These are phyloP conservation scores for Clarias laeviceps DNA, from an alignment of 2,797 vertebrate species.

Conservation along the genomic window DNA sequence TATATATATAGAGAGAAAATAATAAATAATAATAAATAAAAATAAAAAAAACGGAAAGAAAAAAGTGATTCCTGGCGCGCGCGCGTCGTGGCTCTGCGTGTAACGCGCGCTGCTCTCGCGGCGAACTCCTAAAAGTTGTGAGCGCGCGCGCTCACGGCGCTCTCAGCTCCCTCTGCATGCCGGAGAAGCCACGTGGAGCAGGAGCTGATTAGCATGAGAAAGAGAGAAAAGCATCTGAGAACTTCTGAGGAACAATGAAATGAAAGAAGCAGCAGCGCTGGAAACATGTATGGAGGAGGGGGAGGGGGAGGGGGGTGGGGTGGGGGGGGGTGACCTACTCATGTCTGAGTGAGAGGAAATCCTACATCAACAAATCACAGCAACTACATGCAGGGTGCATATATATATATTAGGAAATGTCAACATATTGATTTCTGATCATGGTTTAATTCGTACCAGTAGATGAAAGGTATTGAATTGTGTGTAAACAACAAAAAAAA, in stretches of 20 bases:
- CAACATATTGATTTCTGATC: no score
- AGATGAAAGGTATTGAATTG: no score
- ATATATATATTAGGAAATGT: no score
- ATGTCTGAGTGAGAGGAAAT: background rate
- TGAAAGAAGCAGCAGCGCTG: constrained; percentile 67
- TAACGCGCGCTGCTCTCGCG: no score
- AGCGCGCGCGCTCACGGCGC: constrained; percentile 45
- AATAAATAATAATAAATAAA: no score
- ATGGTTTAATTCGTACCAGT: no score
- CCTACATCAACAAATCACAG: background rate
- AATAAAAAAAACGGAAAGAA: background rate
- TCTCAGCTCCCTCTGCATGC: constrained; percentile 63
- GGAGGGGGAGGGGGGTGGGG: background rate
- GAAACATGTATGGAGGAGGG: constrained; percentile 53
- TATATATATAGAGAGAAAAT: no score
- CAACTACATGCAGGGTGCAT: background rate
- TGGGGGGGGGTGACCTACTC: background rate
- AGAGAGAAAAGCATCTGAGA: constrained; percentile 68
- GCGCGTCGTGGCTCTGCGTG: background rate
- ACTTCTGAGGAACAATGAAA: constrained; percentile 72
- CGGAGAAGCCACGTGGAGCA: constrained; percentile 62
- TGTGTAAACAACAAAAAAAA: no score
- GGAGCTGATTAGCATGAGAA: constrained; percentile 72
- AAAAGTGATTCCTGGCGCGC: background rate
- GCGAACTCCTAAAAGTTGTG: no score